Percentiles rank a stretch among this genome's conserved stretches.
Evolutionary conservation across 2,797 vertebrate species (phyloP).

Genomic region (Naso thynnoides): DNA sequence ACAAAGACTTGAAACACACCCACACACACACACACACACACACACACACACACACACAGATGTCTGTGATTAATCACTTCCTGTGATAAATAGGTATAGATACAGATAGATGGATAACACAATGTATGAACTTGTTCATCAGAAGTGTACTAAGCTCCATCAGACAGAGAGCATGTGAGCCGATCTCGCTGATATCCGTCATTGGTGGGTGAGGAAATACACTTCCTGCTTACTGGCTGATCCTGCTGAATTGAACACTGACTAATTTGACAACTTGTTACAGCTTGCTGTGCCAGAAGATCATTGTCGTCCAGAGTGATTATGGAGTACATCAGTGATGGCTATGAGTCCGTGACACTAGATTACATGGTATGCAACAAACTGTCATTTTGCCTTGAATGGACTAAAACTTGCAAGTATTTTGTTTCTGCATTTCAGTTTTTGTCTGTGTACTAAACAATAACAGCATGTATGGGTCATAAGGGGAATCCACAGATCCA

Average conservation of each 20-base stretch:
- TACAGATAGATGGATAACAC: too few relatives aligned
- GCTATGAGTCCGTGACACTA: not conserved
- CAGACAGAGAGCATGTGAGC: too few relatives aligned
- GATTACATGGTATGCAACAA: not conserved
- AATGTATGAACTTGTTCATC: too few relatives aligned
- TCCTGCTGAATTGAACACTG: not conserved
- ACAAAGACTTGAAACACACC: too few relatives aligned
- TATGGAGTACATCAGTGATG: not conserved
- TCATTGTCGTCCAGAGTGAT: not conserved
- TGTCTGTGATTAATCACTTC: too few relatives aligned
- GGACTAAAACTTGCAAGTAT: not conserved
- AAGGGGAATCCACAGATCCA: conserved; percentile 49
- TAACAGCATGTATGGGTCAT: conserved; percentile 9
- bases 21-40: too few relatives aligned
- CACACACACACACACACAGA: too few relatives aligned
- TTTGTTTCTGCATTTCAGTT: not conserved
- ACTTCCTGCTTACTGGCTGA: not conserved
- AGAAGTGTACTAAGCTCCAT: too few relatives aligned
- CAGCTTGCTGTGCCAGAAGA: not conserved
- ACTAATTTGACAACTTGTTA: not conserved
- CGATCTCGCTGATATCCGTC: not conserved
- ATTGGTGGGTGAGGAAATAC: not conserved
- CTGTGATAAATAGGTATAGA: too few relatives aligned
- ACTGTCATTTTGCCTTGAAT: conserved; percentile 26
- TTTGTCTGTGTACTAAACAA: not conserved